Base-by-base conservation (phyloP, 2,797 vertebrate genomes). In the Picus viridis region DNA sequence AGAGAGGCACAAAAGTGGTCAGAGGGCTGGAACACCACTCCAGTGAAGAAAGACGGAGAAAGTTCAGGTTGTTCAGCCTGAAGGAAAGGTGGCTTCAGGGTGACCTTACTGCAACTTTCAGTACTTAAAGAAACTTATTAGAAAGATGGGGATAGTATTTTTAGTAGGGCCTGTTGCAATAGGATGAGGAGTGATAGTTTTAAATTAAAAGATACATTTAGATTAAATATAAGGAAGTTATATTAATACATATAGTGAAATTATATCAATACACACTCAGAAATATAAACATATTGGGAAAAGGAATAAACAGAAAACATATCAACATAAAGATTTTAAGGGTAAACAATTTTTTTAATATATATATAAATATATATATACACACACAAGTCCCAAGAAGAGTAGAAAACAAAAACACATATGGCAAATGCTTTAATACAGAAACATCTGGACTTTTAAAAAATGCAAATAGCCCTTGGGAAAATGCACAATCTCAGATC, bases 361-460 rank as follows among this genome's bases (percentile, higher is more conserved):
- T 39, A 39, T 39, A 39, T 39, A 36, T n/a, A 39, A 12, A 12
- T 39, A 39, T 39, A 39, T 9, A 10, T 9, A 43, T 7, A n/a
- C 71, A 26, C 67, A 67, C 3, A 4, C 13, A 54, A 18, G 20
- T 54, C 22, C 36, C 65, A 54, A 70, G 71, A 76, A 56, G 2
- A 76, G 3, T 7, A 36, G 14, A 34, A 83, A 71, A 53, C 4
- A 39, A 45, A 51, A 8, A 59, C 39, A 43, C 43, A 59, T 0
- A 32, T 18, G 2, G 7, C 3, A 45, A 18, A 9, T 22, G 6
- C 9, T n/a, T n/a, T 0, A 8, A 41, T 41, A 65, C 1, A 56
- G 12, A 47, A 58, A 85, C 36, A 74, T 34, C 17, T 29, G 26
- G 5, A 61, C 9, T 67, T n/a, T 0, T 9, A 61, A 53, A 62